phyloP scores from a whole-genome alignment of 2,797 vertebrate species.

The Hemitrygon akajei region DNA sequence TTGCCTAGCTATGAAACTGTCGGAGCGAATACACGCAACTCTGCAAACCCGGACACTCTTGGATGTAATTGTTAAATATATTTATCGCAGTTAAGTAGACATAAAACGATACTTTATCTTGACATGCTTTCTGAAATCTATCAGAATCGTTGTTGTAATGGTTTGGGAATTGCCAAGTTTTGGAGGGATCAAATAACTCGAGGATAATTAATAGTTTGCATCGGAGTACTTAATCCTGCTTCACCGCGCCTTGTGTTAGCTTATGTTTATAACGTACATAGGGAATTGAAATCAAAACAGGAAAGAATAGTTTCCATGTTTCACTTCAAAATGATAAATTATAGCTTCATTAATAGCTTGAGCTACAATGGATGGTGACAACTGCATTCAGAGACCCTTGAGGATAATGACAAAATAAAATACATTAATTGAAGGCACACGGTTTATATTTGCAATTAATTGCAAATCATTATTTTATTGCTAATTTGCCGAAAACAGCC shows the following conservation, averaged over 20 bases:
- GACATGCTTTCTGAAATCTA: not conserved
- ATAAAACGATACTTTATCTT: not conserved
- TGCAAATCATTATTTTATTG: not conserved
- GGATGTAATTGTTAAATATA: not conserved
- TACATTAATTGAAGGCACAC: not conserved
- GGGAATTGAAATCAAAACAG: not conserved
- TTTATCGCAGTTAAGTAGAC: not conserved
- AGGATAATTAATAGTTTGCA: not conserved
- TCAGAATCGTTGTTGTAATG: not conserved
- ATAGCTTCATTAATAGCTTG: not conserved
- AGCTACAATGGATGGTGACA: not conserved
- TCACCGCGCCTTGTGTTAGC: not conserved
- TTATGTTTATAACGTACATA: not conserved
- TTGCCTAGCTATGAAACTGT: not conserved
- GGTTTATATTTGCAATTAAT: not conserved
- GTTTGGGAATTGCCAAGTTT: not conserved
- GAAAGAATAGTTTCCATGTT: not conserved
- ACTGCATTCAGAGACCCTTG: not conserved
- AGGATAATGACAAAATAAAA: not conserved
- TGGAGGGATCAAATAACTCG: not conserved
- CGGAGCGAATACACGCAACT: not conserved
- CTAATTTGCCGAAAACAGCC: not conserved
- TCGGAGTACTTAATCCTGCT: not conserved
- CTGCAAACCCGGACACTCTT: not conserved
- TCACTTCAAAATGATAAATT: slow-evolving; percentile 11